phyloP scores from a whole-genome alignment of 2,888 invertebrate species.

The Andrena dorsata region DNA sequence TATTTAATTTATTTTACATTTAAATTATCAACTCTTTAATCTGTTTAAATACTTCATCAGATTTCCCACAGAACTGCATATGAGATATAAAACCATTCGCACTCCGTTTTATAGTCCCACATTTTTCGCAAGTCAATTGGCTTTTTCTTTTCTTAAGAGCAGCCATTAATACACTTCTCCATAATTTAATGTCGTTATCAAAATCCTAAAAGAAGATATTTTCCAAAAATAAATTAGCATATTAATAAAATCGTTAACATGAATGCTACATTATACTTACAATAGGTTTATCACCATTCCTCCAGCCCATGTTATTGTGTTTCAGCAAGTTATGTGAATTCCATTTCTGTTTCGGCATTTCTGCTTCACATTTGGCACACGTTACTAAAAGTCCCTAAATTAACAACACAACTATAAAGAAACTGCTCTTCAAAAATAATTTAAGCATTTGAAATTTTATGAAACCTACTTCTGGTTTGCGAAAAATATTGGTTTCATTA shows the following conservation, averaged over 20 bases:
- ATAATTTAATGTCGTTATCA: slow-evolving; percentile 84
- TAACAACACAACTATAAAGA: not conserved
- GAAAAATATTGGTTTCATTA: not conserved
- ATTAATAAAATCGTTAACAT: slow-evolving; percentile 4
- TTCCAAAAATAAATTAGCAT: not conserved
- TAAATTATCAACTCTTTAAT: not conserved
- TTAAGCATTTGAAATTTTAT: not conserved
- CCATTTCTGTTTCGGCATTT: slow-evolving; percentile 85
- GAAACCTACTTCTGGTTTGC: slow-evolving; percentile 35
- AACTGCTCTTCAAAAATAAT: not conserved
- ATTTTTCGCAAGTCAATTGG: slow-evolving; percentile 86
- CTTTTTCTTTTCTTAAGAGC: slow-evolving; percentile 84
- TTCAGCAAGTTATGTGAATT: slow-evolving; percentile 85
- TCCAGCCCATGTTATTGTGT: slow-evolving; percentile 88
- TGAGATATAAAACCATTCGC: slow-evolving; percentile 88
- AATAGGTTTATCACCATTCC: slow-evolving; percentile 85
- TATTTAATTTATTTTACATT: not conserved
- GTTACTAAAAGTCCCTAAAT: slow-evolving; percentile 71
- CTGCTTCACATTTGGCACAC: slow-evolving; percentile 86
- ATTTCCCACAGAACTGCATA: slow-evolving; percentile 87
- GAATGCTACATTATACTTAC: slow-evolving; percentile 82
- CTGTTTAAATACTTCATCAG: slow-evolving; percentile 83
- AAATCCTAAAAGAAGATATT: slow-evolving; percentile 85
- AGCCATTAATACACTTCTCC: slow-evolving; percentile 85
- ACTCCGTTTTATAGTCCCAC: slow-evolving; percentile 84